Evolutionary conservation across 2,113 vertebrate species (phyloP).

Genomic region (Redunca redunca): DNA sequence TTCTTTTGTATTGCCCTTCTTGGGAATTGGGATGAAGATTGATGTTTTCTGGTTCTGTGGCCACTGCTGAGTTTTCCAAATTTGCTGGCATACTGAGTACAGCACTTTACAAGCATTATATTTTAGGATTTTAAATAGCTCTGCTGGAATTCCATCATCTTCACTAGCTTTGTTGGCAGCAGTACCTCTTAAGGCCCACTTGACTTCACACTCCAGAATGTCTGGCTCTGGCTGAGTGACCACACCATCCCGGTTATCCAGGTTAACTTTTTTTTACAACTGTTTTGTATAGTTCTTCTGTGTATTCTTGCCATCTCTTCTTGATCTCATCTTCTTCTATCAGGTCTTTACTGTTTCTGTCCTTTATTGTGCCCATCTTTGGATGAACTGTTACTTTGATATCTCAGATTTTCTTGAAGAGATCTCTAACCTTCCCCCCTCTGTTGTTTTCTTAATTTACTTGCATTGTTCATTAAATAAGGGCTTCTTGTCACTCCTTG

Average conservation of each 20-base stretch:
- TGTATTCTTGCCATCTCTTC: background rate
- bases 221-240: background rate
- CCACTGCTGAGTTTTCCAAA: background rate
- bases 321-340: background rate
- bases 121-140: background rate
- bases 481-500: background rate
- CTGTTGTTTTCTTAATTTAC: background rate
- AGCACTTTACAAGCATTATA: background rate
- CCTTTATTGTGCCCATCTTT: background rate
- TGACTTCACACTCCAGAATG: background rate
- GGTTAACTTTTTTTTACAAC: background rate
- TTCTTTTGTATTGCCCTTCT: background rate
- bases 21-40: background rate
- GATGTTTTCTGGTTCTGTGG: background rate
- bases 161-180: background rate
- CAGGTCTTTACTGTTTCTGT: background rate
- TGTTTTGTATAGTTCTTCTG: background rate
- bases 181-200: background rate
- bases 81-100: background rate
- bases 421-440: background rate
- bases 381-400: background rate
- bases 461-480: background rate
- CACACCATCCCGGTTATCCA: background rate
- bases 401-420: background rate
- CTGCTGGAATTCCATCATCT: background rate